phyloP scores from a whole-genome alignment of 2,888 invertebrate species.

The Stenchaetothrips biformis region DNA sequence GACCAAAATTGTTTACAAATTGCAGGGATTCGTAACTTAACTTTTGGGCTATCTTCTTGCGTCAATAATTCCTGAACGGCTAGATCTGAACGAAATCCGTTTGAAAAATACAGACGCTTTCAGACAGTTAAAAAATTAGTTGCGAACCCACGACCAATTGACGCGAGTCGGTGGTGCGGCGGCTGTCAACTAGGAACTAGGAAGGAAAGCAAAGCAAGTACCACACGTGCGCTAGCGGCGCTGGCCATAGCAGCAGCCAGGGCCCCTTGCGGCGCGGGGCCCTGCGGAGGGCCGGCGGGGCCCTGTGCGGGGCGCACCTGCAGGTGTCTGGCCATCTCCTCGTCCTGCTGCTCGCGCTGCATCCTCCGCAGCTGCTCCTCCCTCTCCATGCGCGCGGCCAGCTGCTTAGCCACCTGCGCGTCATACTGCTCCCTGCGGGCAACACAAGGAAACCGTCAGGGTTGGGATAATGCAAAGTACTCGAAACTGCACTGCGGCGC shows the following conservation, averaged over 20 bases:
- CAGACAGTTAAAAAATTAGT: too few relatives aligned
- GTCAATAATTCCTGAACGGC: too few relatives aligned
- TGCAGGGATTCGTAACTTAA: too few relatives aligned
- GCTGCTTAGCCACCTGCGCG: constrained; percentile 59
- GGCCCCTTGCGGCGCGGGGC: background rate
- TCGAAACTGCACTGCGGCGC: too few relatives aligned
- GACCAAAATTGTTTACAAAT: too few relatives aligned
- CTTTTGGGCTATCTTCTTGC: too few relatives aligned
- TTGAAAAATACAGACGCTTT: too few relatives aligned
- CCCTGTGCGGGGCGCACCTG: constrained; percentile 44
- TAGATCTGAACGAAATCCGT: too few relatives aligned
- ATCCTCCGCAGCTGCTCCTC: constrained; percentile 50
- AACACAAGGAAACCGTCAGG: constrained; percentile 28
- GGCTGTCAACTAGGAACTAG: too few relatives aligned
- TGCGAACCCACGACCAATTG: too few relatives aligned
- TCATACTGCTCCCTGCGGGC: constrained; percentile 60
- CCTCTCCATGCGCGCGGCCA: constrained; percentile 60
- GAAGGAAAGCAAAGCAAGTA: constrained; percentile 10
- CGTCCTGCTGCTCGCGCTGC: constrained; percentile 51
- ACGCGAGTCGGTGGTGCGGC: too few relatives aligned
- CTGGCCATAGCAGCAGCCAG: background rate
- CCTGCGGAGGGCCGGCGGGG: constrained; percentile 31
- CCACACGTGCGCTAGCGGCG: constrained; percentile 1
- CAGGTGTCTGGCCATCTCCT: constrained; percentile 51
- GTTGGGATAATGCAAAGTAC: too few relatives aligned